A percentile compares a stretch with the other conserved stretches of the same genome.
Conservation (phyloP, 2,113 vertebrate species). For the Tetrao urogallus region DNA sequence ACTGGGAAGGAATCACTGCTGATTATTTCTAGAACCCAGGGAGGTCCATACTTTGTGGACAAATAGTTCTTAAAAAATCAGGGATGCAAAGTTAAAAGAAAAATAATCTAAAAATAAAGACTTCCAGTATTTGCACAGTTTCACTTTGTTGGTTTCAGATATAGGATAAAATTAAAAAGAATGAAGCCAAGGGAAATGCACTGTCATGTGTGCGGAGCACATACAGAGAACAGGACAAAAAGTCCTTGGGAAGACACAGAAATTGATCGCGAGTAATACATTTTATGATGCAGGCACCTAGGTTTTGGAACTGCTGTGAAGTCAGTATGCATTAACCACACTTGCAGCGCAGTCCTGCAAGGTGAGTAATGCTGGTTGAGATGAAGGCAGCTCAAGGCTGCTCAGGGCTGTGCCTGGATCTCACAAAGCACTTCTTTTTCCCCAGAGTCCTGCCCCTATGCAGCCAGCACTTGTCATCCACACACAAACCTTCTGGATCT, state of each 20-base stretch:
- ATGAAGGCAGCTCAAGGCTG: neutral
- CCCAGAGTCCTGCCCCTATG: neutral
- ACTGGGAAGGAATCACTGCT: neutral
- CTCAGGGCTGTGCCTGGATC: neutral
- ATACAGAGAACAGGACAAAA: neutral
- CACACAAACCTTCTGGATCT: neutral
- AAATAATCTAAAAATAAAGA: neutral
- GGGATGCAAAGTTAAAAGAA: neutral
- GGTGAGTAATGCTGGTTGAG: neutral
- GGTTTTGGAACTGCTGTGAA: neutral
- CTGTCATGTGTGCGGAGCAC: neutral
- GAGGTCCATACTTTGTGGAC: neutral
- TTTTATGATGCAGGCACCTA: neutral
- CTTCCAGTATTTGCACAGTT: neutral
- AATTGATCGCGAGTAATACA: neutral
- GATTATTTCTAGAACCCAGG: neutral
- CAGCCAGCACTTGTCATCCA: neutral
- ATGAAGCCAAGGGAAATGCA: constrained; percentile 12
- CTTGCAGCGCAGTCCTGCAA: neutral
- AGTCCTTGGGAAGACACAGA: neutral
- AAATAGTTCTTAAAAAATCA: neutral
- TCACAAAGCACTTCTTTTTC: neutral
- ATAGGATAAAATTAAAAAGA: constrained; percentile 2
- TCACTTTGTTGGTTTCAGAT: constrained; percentile 10
- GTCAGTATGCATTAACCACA: neutral